Evolutionary conservation across 2,888 invertebrate species (phyloP), one percentile per base, ranked within the genome.

Genomic region (Orgyia antiqua): DNA sequence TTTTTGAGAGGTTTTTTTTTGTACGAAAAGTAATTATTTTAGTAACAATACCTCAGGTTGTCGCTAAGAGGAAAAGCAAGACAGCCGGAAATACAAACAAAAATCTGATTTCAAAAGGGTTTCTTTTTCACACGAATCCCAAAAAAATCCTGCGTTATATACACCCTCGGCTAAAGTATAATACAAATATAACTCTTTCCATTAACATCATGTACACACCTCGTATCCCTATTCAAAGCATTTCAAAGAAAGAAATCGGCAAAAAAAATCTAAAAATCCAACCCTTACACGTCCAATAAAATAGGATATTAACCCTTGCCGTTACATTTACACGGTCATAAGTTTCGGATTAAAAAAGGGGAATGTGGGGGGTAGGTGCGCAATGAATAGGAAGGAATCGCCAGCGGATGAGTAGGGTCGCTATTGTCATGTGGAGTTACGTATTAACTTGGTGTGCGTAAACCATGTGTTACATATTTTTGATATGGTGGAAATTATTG

Each of bases 271-370:
- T 41, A 37, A 50, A 52, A 46, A 46, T 43, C 50, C 53, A 40
- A 48, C 42, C 49, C 46, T 39, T 29, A 24, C 64, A 58, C 57
- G 59, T 62, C 63, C 62, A 70, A 75, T 75, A 70, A 77, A 73
- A 70, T 67, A 73, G 63, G 70, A 68, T 70, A 75, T 75, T 75
- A 74, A 74, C 72, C 75, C 75, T 67, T 60, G 62, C 58, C 61
- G 61, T 66, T 57, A 68, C 69, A 62, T 74, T 74, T 74, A 76
- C 75, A 75, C 72, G 73, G 65, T 76, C 77, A 74, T 77, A 77
- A 75, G 76, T 73, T 77, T 64, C 62, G 73, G 76, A 76, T 76
- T 77, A 76, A 77, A 76, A 76, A 74, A 68, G 69, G 69, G 61
- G 58, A 48, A 4, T 6, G 42, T 27, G 17, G 39, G 29, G 31